phyloP scores from a whole-genome alignment of 30 jellyfish, hydroid and myxozoan genomes.

The Cassiopea andromeda region DNA sequence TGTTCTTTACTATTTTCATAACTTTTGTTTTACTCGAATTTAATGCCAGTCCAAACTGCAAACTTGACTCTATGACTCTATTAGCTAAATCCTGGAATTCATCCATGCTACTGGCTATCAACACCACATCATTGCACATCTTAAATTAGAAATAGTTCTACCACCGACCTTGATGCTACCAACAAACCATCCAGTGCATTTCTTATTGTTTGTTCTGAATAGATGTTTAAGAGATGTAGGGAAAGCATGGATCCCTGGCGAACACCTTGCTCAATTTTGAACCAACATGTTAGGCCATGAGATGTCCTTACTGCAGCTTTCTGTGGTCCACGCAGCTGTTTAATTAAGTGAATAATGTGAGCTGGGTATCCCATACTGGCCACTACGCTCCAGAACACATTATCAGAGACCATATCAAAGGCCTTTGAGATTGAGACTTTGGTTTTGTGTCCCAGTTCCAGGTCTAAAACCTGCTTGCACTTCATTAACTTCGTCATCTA shows the following conservation, averaged over 20 bases:
- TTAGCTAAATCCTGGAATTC: neutral
- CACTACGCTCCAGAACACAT: neutral
- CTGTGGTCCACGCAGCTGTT: neutral
- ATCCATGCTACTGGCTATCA: neutral
- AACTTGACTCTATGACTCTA: neutral
- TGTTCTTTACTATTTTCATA: neutral
- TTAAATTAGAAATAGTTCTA: neutral
- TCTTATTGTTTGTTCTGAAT: neutral
- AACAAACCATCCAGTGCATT: neutral
- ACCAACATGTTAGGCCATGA: neutral
- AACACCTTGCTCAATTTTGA: neutral
- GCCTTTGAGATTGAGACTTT: neutral
- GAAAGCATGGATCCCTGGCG: neutral
- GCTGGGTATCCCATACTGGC: neutral
- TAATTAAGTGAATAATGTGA: neutral
- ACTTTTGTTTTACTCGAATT: neutral
- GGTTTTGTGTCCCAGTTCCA: neutral
- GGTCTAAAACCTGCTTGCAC: neutral
- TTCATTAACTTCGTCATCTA: too few species aligned
- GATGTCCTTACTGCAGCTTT: neutral
- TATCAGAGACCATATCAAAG: neutral
- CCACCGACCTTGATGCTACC: neutral
- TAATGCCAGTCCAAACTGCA: neutral
- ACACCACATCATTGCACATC: neutral
- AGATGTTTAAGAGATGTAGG: neutral